Base-by-base conservation (phyloP, 2,797 vertebrate genomes). In the Gallinago nigripennis region DNA sequence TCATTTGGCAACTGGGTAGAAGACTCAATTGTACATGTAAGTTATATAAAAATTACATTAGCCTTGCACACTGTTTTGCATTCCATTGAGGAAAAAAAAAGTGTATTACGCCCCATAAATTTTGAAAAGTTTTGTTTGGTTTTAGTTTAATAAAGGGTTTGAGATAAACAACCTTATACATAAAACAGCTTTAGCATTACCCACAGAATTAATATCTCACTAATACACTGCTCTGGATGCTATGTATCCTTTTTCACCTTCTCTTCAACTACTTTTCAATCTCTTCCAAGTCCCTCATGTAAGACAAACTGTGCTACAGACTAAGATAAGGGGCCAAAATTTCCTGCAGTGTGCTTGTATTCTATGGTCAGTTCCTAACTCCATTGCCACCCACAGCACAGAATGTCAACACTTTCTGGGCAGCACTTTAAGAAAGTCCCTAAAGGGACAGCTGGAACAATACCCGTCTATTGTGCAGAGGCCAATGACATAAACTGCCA, bases 101-200 rank as follows among this genome's bases (percentile, higher is more conserved):
- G 8, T 0, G 4, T 20, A n/a, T 2, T 13, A 23, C 5, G 6
- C 3, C 21, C 21, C 9, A 18, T 8, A 18, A 1, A 21, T 13
- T 63, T 27, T 9, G 20, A 24, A 35, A 63, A 50, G 2, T 3
- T 50, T 51, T 35, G 2, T 48, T 90, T 43, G 6, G 3, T 61
- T 84, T 83, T 50, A 41, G 12, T 68, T 64, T 70, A 82, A 56
- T 31, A 54, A 82, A 69, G 8, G 2, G 11, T 12, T 80, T 23
- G 21, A 88, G 7, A 41, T 10, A 70, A 66, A 48, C 9, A 64
- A 7, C 3, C 8, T 69, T 18, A 10, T 30, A 45, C 16, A 30
- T 35, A 45, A 66, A 84, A 30, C 28, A 79, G 16, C 15, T 57
- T 30, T 72, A 61, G 16, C 4, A 7, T 20, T 28, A n/a, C 18